Evolutionary conservation across 2,888 invertebrate genomes (phyloP).

Genomic region (Odontothrips loti): DNA sequence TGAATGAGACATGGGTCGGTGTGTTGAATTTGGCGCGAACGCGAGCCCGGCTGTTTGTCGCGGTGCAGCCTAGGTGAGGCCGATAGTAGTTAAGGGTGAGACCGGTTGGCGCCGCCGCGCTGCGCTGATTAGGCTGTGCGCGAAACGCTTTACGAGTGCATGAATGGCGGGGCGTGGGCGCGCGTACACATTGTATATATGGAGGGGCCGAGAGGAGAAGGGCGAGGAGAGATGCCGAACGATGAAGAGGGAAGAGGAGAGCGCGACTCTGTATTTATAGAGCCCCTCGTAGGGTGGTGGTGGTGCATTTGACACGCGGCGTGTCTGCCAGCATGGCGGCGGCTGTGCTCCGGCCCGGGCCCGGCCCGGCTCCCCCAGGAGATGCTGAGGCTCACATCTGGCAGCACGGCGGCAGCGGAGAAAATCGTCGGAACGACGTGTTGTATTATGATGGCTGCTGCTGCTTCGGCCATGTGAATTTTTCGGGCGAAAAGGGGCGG

Average conservation of each 20-base stretch:
- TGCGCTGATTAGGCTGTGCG: no score
- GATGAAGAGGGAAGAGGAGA: not conserved
- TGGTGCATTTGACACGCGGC: conserved; percentile 21
- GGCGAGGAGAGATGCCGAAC: not conserved
- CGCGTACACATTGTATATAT: not conserved
- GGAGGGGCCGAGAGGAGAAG: not conserved
- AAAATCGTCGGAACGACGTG: conserved; percentile 3
- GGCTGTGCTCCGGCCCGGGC: not conserved
- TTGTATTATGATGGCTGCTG: not conserved
- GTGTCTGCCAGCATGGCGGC: conserved; percentile 23
- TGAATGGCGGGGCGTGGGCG: not conserved
- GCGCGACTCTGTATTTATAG: conserved; percentile 2
- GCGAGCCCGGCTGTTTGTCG: not conserved
- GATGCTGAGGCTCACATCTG: conserved; percentile 9
- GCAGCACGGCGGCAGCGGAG: not conserved
- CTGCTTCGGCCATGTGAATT: not conserved
- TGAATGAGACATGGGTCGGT: not conserved
- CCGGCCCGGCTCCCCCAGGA: not conserved
- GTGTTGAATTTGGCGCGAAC: no score
- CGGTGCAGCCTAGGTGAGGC: not conserved
- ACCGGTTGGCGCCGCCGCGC: not conserved
- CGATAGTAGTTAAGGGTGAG: no score
- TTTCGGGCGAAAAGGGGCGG: not conserved
- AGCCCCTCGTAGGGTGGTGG: conserved; percentile 1
- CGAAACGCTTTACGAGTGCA: no score